Base-by-base conservation (phyloP, 1,140 invertebrate genomes). In the Aphaenogaster rudis region DNA sequence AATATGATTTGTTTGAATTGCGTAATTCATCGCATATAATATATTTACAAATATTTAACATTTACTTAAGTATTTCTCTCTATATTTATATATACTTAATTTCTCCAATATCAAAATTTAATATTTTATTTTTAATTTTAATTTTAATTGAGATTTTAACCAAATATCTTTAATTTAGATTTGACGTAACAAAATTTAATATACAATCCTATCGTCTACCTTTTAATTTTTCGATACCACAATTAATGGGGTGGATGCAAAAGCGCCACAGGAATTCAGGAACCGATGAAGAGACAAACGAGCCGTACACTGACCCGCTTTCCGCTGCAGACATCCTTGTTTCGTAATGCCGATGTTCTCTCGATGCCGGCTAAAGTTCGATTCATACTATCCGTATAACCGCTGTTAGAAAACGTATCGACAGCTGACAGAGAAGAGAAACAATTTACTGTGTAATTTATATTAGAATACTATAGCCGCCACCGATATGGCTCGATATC, bases 251-350 rank as follows among this genome's bases (percentile, higher is more conserved):
- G 5, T 8, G 13, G 9, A n/a, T 48, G 45, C 57, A 45, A 33
- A 48, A 42, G 21, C 6, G 11, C n/a, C 33, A 4, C 7, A 11
- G 15, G 45, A 67, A 92, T 84, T 77, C 88, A 91, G 92, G 88
- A 92, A 92, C 87, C 80, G 45, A 86, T 77, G 64, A 79, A 69
- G 88, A 92, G 88, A 92, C 91, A 93, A 93, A 91, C 89, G 91
- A 90, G 88, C 91, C 88, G 90, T 92, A 84, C 86, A 90, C 86
- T 91, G 93, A 93, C 92, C 93, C 88, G 89, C 92, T 93, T 93
- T 93, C 63, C 88, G 91, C 78, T 82, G 79, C 67, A 88, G 91
- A 93, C 90, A 93, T 93, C 91, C 92, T 93, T 91, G 92, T 93
- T 93, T 93, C 92, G 89, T 92, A 93, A 93, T 77, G 67, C 85